Conservation (phyloP, 2,888 invertebrate genomes). For the Eledone cirrhosa region DNA sequence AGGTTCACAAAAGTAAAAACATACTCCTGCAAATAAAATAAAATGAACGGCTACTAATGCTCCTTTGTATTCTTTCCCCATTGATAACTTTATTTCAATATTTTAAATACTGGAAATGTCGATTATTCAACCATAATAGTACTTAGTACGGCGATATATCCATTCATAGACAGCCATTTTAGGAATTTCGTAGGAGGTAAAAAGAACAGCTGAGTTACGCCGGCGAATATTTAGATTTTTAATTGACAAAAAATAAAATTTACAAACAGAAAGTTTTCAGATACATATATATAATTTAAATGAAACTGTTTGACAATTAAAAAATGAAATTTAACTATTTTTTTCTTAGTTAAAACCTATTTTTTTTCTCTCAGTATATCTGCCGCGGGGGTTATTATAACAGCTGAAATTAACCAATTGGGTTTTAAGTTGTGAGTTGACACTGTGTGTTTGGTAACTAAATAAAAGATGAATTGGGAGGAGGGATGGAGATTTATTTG, state of each 20-base stretch:
- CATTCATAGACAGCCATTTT: conserved; percentile 22
- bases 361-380: background rate
- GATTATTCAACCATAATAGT: conserved; percentile 9
- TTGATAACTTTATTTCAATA: conserved; percentile 21
- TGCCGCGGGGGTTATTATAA: conserved; percentile 12
- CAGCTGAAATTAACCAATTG: conserved; percentile 25
- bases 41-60: too few species aligned
- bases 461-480: conserved; percentile 10
- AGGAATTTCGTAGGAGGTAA: conserved; percentile 13
- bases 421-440: conserved; percentile 5
- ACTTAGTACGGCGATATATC: conserved; percentile 15
- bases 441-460: conserved; percentile 25
- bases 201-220: conserved; percentile 11
- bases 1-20: background rate
- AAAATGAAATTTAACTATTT: too few species aligned
- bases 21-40: background rate
- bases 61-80: too few species aligned
- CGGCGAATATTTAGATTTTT: background rate
- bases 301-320: too few species aligned
- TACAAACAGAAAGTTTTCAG: conserved; percentile 5
- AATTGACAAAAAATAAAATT: background rate
- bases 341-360: too few species aligned
- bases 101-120: conserved; percentile 15
- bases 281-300: background rate
- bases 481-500: background rate